These are phyloP conservation scores for Stictocephala bisonia DNA, from an alignment of 2,888 invertebrate species.

Conservation along the genomic window DNA sequence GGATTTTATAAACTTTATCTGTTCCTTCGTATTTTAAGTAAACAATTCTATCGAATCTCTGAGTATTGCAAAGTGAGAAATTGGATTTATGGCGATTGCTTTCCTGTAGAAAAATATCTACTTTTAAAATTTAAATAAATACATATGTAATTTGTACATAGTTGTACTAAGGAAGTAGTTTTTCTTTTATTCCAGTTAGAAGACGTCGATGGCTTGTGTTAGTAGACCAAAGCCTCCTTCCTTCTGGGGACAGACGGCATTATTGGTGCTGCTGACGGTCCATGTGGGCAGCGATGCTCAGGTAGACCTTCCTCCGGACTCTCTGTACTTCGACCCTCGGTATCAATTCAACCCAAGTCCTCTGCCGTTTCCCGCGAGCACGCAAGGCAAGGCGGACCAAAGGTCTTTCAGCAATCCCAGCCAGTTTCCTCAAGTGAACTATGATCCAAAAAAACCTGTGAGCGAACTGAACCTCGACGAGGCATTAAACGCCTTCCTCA, in stretches of 20 bases:
- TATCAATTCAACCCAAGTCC: slow-evolving; percentile 32
- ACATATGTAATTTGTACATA: too few species aligned
- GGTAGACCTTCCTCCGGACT: slow-evolving; percentile 22
- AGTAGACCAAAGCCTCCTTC: slow-evolving; percentile 35
- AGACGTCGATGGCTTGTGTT: slow-evolving; percentile 30
- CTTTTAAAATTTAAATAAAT: too few species aligned
- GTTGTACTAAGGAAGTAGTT: too few species aligned
- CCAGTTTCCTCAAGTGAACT: background rate
- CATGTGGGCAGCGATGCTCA: slow-evolving; percentile 31
- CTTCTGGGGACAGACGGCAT: slow-evolving; percentile 17
- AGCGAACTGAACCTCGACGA: slow-evolving; percentile 47
- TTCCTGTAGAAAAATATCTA: too few species aligned
- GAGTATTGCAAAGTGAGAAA: too few species aligned
- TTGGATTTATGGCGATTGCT: too few species aligned
- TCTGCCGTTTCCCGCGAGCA: background rate
- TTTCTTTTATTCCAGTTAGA: too few species aligned
- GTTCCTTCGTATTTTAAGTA: too few species aligned
- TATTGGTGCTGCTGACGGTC: background rate
- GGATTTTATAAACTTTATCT: too few species aligned
- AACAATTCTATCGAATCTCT: too few species aligned
- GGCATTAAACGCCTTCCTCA: slow-evolving; percentile 52
- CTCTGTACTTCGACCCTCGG: slow-evolving; percentile 25
- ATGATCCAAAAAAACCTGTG: background rate
- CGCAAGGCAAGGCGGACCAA: background rate
- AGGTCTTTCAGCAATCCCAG: background rate